Conservation (phyloP, 2,113 vertebrate genomes). For the Nyctereutes procyonoides region DNA sequence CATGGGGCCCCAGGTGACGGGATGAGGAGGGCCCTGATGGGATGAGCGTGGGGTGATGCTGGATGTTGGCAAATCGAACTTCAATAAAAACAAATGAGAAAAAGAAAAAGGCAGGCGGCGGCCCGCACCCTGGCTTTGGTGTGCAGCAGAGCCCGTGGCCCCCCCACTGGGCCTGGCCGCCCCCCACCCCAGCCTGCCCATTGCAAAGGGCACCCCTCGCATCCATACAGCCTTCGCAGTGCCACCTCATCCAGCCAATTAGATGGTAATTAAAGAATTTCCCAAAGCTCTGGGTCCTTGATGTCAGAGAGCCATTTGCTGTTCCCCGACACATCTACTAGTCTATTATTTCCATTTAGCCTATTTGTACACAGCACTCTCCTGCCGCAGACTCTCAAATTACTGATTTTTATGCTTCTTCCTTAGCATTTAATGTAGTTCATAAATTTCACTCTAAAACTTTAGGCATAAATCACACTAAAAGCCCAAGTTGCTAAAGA, state of each 20-base stretch:
- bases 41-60: too few relatives aligned
- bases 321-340: slow-evolving; percentile 73
- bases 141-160: too few relatives aligned
- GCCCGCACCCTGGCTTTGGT: too few relatives aligned
- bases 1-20: too few relatives aligned
- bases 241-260: slow-evolving; percentile 59
- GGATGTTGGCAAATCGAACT: too few relatives aligned
- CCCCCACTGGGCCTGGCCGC: too few relatives aligned
- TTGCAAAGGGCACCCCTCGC: slow-evolving; percentile 8
- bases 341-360: slow-evolving; percentile 76
- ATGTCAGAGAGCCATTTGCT: slow-evolving; percentile 65
- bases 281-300: slow-evolving; percentile 53
- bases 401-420: slow-evolving; percentile 80
- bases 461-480: slow-evolving; percentile 75
- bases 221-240: slow-evolving; percentile 43
- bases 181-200: too few relatives aligned
- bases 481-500: slow-evolving; percentile 73
- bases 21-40: too few relatives aligned
- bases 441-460: slow-evolving; percentile 79
- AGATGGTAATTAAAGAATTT: slow-evolving; percentile 80
- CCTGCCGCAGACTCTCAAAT: slow-evolving; percentile 70
- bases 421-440: slow-evolving; percentile 80
- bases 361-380: slow-evolving; percentile 68
- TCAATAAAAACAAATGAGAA: too few relatives aligned
- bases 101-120: too few relatives aligned